Base-by-base conservation (phyloP, 2,797 vertebrate genomes). In the Gymnothorax javanicus region DNA sequence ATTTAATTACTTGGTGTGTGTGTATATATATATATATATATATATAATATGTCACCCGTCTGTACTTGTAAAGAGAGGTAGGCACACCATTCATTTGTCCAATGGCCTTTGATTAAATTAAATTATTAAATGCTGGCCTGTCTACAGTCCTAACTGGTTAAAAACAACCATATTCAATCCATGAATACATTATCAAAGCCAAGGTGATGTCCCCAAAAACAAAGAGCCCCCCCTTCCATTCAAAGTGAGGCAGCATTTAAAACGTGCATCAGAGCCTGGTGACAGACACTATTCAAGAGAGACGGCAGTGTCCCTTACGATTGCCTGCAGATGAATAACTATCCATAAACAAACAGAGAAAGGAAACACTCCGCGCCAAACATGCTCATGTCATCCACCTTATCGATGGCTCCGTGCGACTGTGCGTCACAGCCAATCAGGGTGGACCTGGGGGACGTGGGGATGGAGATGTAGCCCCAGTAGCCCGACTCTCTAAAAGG, bases 241-340 rank as follows among this genome's bases (percentile, higher is more conserved):
- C 43, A 52, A 79, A 43, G 33, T 43, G 33, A 43, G 9, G 33
- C 75, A 27, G 71, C 12, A 43, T 13, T 73, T 20, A 52, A 52
- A 20, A 79, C 20, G 33, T 52, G 7, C 25, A 43, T 79, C 43
- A 79, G 6, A 64, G 60, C 60, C 60, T 79, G 75, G 75, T 52
- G 43, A 52, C 6, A 79, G 13, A 79, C 75, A 50, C 52, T 54
- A 73, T 11, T 73, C 67, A 71, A 25, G n/a, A 1, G 27, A 71
- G 9, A 9, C 9, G 15, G 86, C 59, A 82, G 17, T 20, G 59
- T 73, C 54, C 87, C 84, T 86, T 43, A 89, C 59, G 27, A 58
- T 86, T 12, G 52, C 13, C 60, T 50, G 62, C 57, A 50, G 27
- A 85, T 83, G 58, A 69, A 56, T 82, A 79, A 84, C 59, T 25